These are phyloP conservation scores for Oenanthe melanoleuca DNA, from an alignment of 2,113 vertebrate species.

Conservation along the genomic window DNA sequence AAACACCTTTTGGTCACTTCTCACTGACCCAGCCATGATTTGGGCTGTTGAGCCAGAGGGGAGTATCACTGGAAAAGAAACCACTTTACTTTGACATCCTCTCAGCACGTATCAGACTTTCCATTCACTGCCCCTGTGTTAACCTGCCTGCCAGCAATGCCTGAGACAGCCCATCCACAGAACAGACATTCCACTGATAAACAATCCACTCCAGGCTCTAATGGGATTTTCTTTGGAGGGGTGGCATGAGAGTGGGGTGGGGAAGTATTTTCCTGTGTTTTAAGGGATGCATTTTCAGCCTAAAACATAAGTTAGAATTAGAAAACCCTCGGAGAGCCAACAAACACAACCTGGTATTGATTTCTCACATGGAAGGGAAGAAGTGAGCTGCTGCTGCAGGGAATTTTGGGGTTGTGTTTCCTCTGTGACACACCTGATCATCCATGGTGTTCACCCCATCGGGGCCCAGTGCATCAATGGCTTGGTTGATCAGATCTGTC, in stretches of 20 bases:
- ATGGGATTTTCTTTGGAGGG: not conserved
- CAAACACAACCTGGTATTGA: accelerated
- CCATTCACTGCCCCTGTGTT: not conserved
- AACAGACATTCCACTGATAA: conserved; percentile 1
- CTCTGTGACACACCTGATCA: conserved; percentile 84
- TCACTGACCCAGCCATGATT: not conserved
- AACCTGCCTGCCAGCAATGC: not conserved
- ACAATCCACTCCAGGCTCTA: not conserved
- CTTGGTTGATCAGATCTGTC: conserved; percentile 94
- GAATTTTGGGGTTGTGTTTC: not conserved
- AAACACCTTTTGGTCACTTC: not conserved
- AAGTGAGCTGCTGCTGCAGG: accelerated
- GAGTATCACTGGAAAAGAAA: not conserved
- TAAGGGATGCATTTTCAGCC: not conserved
- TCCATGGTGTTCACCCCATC: conserved; percentile 97
- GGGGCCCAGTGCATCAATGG: conserved; percentile 87
- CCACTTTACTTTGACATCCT: not conserved
- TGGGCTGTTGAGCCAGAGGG: not conserved
- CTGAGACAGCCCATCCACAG: not conserved
- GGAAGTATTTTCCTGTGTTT: not conserved
- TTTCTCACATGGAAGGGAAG: not conserved
- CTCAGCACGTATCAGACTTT: not conserved
- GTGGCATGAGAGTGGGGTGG: not conserved
- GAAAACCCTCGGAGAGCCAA: not conserved
- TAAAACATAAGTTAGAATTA: not conserved